Percentiles rank a stretch among this genome's conserved stretches.
Conservation (phyloP, 2,797 vertebrate genomes). For the Cuniculus paca region DNA sequence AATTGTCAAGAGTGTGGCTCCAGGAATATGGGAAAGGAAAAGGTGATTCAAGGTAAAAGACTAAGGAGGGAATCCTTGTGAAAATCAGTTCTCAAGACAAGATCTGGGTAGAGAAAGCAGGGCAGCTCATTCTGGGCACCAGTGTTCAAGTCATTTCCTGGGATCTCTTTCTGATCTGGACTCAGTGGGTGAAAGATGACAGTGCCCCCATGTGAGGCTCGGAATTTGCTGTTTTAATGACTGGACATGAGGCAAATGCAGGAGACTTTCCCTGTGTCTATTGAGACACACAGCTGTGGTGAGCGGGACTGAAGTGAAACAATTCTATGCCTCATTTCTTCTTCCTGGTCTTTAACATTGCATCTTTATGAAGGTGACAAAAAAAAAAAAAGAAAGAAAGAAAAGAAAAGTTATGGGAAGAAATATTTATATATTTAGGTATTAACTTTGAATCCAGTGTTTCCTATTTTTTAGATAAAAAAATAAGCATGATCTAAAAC, state of each 20-base stretch:
- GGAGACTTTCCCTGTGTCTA: neutral
- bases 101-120: conserved; percentile 11
- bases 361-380: neutral
- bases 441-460: neutral
- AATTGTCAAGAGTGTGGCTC: neutral
- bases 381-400: no score
- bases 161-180: neutral
- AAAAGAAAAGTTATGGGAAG: neutral
- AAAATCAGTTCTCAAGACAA: neutral
- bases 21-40: neutral
- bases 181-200: neutral
- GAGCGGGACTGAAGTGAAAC: neutral
- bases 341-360: neutral
- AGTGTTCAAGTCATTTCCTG: neutral
- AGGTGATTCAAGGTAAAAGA: neutral
- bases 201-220: neutral
- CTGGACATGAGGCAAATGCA: neutral
- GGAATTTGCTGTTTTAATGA: conserved; percentile 20
- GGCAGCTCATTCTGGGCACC: neutral
- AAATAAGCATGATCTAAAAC: neutral
- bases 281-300: neutral
- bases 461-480: neutral
- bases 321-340: neutral
- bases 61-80: neutral
- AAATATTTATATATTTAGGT: neutral